phyloP scores from a whole-genome alignment of 2,888 invertebrate species.

The Apamea sordens region DNA sequence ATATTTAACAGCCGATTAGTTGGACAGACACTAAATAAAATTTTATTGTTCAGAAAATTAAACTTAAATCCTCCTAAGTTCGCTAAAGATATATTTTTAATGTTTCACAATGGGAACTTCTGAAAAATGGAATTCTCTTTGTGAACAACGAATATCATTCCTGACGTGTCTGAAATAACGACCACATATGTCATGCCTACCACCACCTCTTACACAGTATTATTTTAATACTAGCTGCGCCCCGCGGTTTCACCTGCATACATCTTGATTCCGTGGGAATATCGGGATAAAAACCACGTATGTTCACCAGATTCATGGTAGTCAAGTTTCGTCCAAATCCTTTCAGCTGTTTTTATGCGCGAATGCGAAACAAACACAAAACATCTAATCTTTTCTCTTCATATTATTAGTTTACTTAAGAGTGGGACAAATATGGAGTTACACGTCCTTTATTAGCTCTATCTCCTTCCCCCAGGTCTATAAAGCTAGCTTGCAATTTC shows the following conservation, averaged over 20 bases:
- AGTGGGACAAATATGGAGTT: neutral
- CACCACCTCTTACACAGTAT: neutral
- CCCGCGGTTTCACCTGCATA: too few species aligned
- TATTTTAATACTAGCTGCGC: neutral
- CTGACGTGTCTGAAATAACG: constrained; percentile 20
- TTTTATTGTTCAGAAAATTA: neutral
- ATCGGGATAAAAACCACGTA: too few species aligned
- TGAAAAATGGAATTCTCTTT: constrained; percentile 4
- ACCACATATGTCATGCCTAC: neutral
- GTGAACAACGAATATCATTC: constrained; percentile 15
- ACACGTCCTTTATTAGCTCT: neutral
- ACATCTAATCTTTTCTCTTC: neutral
- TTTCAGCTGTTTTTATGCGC: neutral
- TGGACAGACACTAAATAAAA: neutral
- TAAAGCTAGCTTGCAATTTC: constrained; percentile 23
- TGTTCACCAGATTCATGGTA: too few species aligned
- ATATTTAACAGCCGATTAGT: neutral
- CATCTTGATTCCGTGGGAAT: fast-evolving
- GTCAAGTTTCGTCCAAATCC: neutral
- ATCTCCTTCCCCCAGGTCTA: neutral
- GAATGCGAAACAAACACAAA: neutral
- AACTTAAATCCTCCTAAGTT: neutral
- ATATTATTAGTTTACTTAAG: neutral
- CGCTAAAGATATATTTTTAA: neutral
- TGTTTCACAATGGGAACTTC: neutral